Base-by-base conservation (phyloP, 2,797 vertebrate species). In the Cryptoblepharus egeriae region DNA sequence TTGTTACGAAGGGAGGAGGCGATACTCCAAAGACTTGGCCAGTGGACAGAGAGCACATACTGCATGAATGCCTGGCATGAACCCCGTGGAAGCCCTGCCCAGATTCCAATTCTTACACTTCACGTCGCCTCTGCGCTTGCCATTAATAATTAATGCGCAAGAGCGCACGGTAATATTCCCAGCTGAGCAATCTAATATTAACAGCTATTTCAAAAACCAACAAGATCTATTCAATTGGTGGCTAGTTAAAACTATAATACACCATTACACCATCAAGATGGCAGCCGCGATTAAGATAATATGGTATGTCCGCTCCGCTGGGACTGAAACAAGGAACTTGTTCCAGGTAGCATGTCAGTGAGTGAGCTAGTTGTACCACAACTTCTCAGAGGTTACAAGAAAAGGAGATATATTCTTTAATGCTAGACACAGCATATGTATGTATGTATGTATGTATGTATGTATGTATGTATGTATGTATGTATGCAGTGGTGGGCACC, bases 181-280 rank as follows among this genome's bases (percentile, higher is more conserved):
- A 89, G 83, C 85, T 86, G 88, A 83, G 86, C 82, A 77, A 89
- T 93, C 89, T 86, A 80, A 86, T 90, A 90, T 93, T 88, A 93
- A 85, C 88, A 88, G 91, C 91, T 90, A 92, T 94, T 93, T 92
- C 88, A 91, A 93, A 91, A 93, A 94, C 93, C 90, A 93, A 93
- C 93, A 91, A 88, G 90, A 83, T 87, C 89, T 45, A 45, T 92
- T 93, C 93, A 91, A 72, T 93, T 84, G 92, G 88, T 84, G 90
- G 89, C 90, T 87, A 84, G 90, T 93, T 89, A 90, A 91, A 42
- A 89, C 90, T 91, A 72, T 83, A 93, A 82, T 85, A 85, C 1
- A 0, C 84, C 86, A 75, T 92, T 91, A 92, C 92, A 88, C 87
- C 1, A 3, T 82, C 89, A 88, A 75, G 68, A 52, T 8, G 87